These are phyloP conservation scores for Ophiodon elongatus DNA, from an alignment of 2,113 vertebrate genomes.

Conservation along the genomic window DNA sequence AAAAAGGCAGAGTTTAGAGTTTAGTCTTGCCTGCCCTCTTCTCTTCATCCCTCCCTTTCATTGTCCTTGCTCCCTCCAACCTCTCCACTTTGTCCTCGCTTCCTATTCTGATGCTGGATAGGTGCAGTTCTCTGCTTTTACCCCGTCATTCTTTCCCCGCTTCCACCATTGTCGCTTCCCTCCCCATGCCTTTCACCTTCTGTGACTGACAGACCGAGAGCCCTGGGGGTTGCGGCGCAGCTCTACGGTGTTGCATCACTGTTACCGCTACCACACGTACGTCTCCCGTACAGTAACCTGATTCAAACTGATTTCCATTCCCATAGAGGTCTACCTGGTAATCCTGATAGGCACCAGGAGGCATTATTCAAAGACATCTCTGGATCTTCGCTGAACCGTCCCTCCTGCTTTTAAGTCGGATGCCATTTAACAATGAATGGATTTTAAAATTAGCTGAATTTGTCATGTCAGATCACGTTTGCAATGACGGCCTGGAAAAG, in stretches of 20 bases:
- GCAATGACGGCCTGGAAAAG: not conserved
- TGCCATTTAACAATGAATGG: constrained; percentile 33
- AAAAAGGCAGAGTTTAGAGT: constrained; percentile 41
- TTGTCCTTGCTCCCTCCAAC: constrained; percentile 20
- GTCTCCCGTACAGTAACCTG: constrained; percentile 28
- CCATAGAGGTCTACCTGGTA: constrained; percentile 47
- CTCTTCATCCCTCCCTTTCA: constrained; percentile 32
- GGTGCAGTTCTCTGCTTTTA: constrained; percentile 35
- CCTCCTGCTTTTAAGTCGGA: constrained; percentile 19
- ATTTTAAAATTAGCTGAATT: constrained; percentile 41
- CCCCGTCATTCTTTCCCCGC: not conserved
- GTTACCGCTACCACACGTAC: constrained; percentile 27
- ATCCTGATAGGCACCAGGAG: constrained; percentile 37
- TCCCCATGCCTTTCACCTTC: constrained; percentile 10
- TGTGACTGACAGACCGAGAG: constrained; percentile 58
- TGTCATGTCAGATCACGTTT: constrained; percentile 41
- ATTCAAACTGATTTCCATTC: constrained; percentile 60
- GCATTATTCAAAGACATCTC: constrained; percentile 42
- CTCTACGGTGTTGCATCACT: constrained; percentile 45
- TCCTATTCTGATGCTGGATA: constrained; percentile 34
- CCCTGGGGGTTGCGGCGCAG: constrained; percentile 18
- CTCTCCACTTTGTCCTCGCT: constrained; percentile 27
- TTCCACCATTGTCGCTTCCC: not conserved
- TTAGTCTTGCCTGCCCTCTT: constrained; percentile 15
- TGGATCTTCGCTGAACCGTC: constrained; percentile 18